These are phyloP conservation scores for Tokudaia muenninki DNA, from an alignment of 2,797 vertebrate genomes.

Conservation along the genomic window DNA sequence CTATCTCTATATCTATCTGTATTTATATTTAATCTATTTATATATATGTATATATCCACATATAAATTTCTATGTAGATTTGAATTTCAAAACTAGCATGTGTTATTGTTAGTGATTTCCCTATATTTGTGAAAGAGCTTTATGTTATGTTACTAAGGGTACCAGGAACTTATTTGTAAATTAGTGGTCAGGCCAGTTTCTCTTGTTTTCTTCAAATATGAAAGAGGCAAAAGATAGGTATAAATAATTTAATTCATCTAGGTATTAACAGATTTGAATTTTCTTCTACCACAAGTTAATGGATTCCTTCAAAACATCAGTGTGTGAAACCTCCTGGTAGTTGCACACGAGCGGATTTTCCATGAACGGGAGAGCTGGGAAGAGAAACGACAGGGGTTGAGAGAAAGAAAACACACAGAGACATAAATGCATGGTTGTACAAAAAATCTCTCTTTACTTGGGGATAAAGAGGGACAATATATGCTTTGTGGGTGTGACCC, in stretches of 20 bases:
- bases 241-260: not conserved
- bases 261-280: not conserved
- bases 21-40: too few relatives aligned
- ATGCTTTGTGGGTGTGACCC: too few relatives aligned
- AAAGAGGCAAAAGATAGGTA: not conserved
- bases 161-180: not conserved
- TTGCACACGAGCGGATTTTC: too few relatives aligned
- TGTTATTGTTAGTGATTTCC: not conserved
- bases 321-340: not conserved
- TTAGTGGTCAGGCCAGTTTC: not conserved
- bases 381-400: too few relatives aligned
- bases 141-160: not conserved
- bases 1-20: too few relatives aligned
- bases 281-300: not conserved
- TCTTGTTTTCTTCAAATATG: not conserved
- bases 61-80: not conserved
- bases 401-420: too few relatives aligned
- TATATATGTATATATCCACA: not conserved
- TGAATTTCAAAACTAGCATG: not conserved
- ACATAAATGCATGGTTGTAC: too few relatives aligned
- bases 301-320: not conserved
- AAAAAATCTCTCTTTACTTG: too few relatives aligned
- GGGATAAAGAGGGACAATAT: too few relatives aligned
- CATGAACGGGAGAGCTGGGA: too few relatives aligned
- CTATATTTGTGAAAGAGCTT: not conserved